These are phyloP conservation scores for Tipula unca DNA, from an alignment of 2,888 invertebrate genomes.

Conservation along the genomic window DNA sequence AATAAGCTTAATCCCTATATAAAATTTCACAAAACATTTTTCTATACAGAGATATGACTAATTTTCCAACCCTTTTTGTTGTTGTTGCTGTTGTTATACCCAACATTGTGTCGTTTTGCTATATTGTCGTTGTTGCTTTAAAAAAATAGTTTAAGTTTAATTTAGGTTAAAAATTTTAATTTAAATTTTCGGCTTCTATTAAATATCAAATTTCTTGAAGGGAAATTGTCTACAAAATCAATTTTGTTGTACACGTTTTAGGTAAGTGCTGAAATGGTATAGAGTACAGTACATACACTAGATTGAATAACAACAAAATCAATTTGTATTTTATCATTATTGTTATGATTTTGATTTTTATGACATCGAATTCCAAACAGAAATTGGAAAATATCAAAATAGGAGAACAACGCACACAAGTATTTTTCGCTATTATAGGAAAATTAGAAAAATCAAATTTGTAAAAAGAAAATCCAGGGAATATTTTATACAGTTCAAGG, in stretches of 20 bases:
- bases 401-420: background rate
- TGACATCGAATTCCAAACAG: background rate
- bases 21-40: background rate
- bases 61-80: background rate
- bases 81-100: no score
- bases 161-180: background rate
- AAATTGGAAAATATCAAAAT: slow-evolving; percentile 1
- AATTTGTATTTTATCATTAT: background rate
- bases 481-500: no score
- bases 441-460: background rate
- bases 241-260: background rate
- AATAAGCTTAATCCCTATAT: background rate
- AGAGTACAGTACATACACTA: background rate
- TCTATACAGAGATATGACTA: background rate
- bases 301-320: background rate
- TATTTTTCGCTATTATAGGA: background rate
- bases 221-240: background rate
- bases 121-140: background rate
- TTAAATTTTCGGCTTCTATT: background rate
- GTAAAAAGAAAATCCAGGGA: no score
- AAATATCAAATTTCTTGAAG: background rate
- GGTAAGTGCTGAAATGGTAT: background rate
- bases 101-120: background rate
- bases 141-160: background rate
- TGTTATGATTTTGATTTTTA: background rate